Evolutionary conservation across 2,113 vertebrate species (phyloP).

Genomic region (Microcebus griseorufus): DNA sequence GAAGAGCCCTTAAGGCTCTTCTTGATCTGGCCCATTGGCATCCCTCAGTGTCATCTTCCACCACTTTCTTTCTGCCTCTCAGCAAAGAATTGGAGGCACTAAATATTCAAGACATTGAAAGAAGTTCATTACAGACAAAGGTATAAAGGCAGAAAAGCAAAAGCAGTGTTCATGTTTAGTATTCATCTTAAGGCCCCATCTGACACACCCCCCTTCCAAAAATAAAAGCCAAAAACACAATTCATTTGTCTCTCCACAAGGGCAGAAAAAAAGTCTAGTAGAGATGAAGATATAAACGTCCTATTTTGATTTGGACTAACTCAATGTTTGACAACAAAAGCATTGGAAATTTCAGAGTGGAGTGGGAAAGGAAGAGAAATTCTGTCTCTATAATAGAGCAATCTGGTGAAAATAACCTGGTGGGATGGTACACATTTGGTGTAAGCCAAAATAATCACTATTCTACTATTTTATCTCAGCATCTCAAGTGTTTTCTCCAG

Average conservation of each 20-base stretch:
- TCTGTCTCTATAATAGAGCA: not conserved
- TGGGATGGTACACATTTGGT: not conserved
- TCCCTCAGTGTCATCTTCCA: not conserved
- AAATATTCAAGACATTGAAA: constrained; percentile 7
- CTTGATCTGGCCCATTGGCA: not conserved
- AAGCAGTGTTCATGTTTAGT: not conserved
- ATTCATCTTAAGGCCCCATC: not conserved
- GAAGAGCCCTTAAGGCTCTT: not conserved
- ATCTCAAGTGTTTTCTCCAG: constrained; percentile 21
- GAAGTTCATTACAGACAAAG: not conserved
- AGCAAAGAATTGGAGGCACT: constrained; percentile 11
- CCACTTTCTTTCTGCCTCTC: not conserved
- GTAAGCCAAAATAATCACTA: not conserved
- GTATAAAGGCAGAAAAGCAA: constrained; percentile 31
- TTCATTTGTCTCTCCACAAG: not conserved
- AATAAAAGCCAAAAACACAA: not conserved
- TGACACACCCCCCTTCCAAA: not conserved
- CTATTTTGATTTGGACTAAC: constrained; percentile 21
- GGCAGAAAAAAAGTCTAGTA: not conserved
- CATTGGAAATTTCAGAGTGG: constrained; percentile 24
- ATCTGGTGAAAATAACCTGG: not conserved
- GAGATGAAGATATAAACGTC: constrained; percentile 3
- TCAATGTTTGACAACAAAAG: constrained; percentile 4
- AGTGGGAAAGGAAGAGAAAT: constrained; percentile 7
- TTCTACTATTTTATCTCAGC: not conserved